Evolutionary conservation across 2,888 invertebrate species (phyloP), one percentile per base, ranked within the genome.

Genomic region (Eumacrocentrus americanus): DNA sequence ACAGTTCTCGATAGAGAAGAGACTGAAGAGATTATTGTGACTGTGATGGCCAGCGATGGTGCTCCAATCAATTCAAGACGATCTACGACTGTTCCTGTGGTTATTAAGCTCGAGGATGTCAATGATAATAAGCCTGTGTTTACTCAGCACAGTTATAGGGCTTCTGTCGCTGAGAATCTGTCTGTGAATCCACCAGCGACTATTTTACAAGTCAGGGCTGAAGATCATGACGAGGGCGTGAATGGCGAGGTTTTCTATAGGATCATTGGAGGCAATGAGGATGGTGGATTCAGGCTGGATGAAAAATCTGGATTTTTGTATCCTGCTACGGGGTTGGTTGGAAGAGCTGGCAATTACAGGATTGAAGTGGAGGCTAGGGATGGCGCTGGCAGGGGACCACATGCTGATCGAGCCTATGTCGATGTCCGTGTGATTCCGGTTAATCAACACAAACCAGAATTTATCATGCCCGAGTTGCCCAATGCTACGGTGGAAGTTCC

Each of bases 51-150:
- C 0, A 88, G 84, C 48, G 96, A 96, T 73, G 88, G 88, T 61
- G 94, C 92, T 0, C 89, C 91, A 0, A 76, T 85, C 1, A 87
- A 88, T 48, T 83, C 88, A 0, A 86, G 88, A 62, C 86, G 90
- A 70, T 87, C 88, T 1, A 86, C 88, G n/a, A 88, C 90, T 16
- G 91, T 91, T 0, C 91, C 90, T 20, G 91, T 94, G 1, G 86
- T 89, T 72, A 87, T 94, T 42, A 89, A 88, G 78, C 84, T 95
- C 7, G 76, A 86, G 22, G 95, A 96, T 78, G 87, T 91, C n/a
- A 95, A 96, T 80, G 95, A 96, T 80, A 94, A 95, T 81, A 82
- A 89, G 0, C 96, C 96, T 0, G 82, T 87, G 44, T 96, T 97
- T 80, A 87, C 86, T 0, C 89, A 91, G 68, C 86, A 87, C 47